Base-by-base conservation (phyloP, 2,113 vertebrate species). In the Ictalurus furcatus region DNA sequence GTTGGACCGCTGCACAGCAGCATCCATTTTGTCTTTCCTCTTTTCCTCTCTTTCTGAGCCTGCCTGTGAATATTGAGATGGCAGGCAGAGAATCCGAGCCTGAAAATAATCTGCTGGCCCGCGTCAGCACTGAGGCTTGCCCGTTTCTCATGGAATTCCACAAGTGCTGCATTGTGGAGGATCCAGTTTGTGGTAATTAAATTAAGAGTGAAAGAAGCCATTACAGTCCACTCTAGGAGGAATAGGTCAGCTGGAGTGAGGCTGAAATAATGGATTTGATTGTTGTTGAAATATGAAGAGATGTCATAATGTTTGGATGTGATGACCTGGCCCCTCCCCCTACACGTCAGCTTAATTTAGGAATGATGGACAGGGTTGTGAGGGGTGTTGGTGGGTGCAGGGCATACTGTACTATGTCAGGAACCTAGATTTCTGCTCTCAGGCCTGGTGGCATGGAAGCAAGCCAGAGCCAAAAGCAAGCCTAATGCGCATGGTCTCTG, bases 401-500 rank as follows among this genome's bases (percentile, higher is more conserved):
- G 69, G 34, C 28, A 25, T 56, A 74, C 30, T 74, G 37, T 37
- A 14, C 28, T 81, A 56, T 61, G 59, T 48, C 56, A 65, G 63
- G 79, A 48, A 85, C 80, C 87, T 80, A 81, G 87, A 87, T 90
- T 84, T 85, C 67, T 69, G 79, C 69, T 83, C 48, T 67, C 80
- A 59, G 82, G 21, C 37, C 25, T 61, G 63, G 87, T 81, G 84
- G 69, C 89, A 84, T 85, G 23, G 40, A 6, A 76, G 73, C 85
- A 91, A 86, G 79, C 59, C 82, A 84, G 34, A 89, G 90, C 90
- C 84, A 91, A 84, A 88, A 87, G 65, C 81, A 76, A 25, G 65
- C 58, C n/a, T 4, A 56, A 40, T 28, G 21, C 92, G 91, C 87
- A 63, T 92, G 90, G 90, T 90, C 52, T 86, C 71, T 90, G 88